These are phyloP conservation scores for Leptodactylus fallax DNA, from an alignment of 2,797 vertebrate genomes.

Conservation along the genomic window DNA sequence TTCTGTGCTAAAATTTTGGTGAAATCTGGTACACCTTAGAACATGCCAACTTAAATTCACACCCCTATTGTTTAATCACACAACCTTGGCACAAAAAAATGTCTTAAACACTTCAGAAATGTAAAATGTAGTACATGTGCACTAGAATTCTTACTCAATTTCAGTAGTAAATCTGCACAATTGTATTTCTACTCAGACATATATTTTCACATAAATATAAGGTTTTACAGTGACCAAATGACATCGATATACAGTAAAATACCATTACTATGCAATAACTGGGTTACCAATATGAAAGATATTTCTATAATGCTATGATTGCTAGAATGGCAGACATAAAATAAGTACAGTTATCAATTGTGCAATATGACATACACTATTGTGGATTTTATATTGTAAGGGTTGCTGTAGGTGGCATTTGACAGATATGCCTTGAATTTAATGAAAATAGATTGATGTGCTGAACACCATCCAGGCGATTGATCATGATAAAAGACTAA, in stretches of 20 bases:
- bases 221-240: background rate
- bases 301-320: background rate
- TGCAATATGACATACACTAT: background rate
- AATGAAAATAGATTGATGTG: slow-evolving; percentile 22
- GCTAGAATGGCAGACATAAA: background rate
- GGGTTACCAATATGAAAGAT: background rate
- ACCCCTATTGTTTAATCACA: no score
- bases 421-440: background rate
- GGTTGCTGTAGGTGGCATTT: slow-evolving; percentile 22
- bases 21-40: no score
- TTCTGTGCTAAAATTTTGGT: no score
- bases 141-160: no score
- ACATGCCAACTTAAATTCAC: no score
- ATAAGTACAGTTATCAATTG: background rate
- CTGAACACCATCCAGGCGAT: slow-evolving; percentile 17
- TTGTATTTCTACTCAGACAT: no score
- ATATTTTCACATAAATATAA: background rate
- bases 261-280: background rate
- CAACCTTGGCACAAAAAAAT: no score
- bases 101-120: no score
- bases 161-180: no score
- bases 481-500: slow-evolving; percentile 40
- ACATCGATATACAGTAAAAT: background rate
- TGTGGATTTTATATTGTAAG: background rate
- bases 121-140: no score